A percentile compares a stretch with the other conserved stretches of the same genome.
phyloP scores from a whole-genome alignment of 1,140 invertebrate species.

The Chlorops oryzae region DNA sequence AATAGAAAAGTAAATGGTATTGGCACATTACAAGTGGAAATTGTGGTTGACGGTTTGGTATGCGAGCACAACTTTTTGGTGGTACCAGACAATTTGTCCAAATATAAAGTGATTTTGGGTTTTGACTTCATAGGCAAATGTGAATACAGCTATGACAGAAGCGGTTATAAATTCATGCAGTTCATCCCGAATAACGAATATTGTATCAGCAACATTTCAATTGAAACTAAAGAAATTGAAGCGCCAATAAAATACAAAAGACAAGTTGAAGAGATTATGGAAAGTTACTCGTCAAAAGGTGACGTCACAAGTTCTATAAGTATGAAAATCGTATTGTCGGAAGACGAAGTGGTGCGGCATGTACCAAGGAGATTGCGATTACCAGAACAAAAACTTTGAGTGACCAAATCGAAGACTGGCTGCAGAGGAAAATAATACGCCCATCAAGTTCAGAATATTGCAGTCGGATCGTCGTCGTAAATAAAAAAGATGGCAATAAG shows the following conservation, averaged over 20 bases:
- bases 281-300: slow-evolving; percentile 2
- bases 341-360: too few species aligned
- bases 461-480: slow-evolving; percentile 12
- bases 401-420: slow-evolving; percentile 24
- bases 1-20: neutral
- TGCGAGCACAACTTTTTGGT: slow-evolving; percentile 4
- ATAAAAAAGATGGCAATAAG: slow-evolving; percentile 12
- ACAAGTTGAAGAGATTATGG: neutral
- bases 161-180: slow-evolving; percentile 1
- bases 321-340: too few species aligned
- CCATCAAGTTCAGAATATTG: slow-evolving; percentile 22
- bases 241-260: slow-evolving; percentile 2
- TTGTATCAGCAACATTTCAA: neutral
- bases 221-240: slow-evolving; percentile 4
- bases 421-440: slow-evolving; percentile 21
- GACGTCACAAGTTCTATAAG: slow-evolving; percentile 15
- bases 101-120: slow-evolving; percentile 1
- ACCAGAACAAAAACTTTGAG: slow-evolving; percentile 19
- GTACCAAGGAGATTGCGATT: too few species aligned
- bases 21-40: neutral
- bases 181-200: neutral
- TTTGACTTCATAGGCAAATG: slow-evolving; percentile 6
- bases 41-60: neutral
- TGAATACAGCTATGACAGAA: neutral
- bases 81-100: slow-evolving; percentile 2